Base-by-base conservation (phyloP, 2,888 invertebrate genomes). In the Hyalella azteca region DNA sequence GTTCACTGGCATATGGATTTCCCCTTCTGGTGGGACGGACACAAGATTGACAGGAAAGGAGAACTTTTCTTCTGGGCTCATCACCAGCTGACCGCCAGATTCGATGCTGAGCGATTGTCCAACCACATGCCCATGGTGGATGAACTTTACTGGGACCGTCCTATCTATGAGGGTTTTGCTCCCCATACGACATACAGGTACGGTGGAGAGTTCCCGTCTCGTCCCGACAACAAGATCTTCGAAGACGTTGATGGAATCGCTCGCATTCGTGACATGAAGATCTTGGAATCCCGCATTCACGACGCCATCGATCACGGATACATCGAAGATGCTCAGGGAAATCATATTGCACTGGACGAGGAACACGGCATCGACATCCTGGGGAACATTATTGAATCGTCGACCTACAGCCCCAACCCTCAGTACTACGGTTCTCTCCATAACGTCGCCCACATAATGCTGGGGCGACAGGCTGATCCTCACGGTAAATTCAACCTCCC, bases 131-230 rank as follows among this genome's bases (percentile, higher is more conserved):
- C 80, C 19, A 80, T 79, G 13, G 86, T 86, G n/a, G 83, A 85
- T 15, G 85, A 85, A 32, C 84, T 86, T 22, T 81, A 85, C 66
- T 86, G 86, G 86, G 84, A 85, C 86, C 59, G 36, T n/a, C 78
- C 78, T 19, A 79, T 81, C 41, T 54, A 89, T 78, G 87, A 89
- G 75, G 90, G 91, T 45, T 93, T 91, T 85, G 89, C 91, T 86
- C 91, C 93, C 13, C 90, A 90, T 86, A 87, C 91, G 86, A 90
- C 90, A 76, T 90, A 91, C 86, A 90, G 90, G 86, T 91, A 92
- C 86, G 92, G 92, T 79, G 86, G 90, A 77, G 90, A 85, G 26
- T 91, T 86, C 80, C 85, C 86, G 13, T 77, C 83, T 39, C 84
- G 86, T 39, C 86, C 86, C 3, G 85, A 86, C 80, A 86, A 86